Percentiles rank a stretch among this genome's conserved stretches.
Evolutionary conservation across 2,888 invertebrate species (phyloP).

Genomic region (Lepeophtheirus nordmannii): DNA sequence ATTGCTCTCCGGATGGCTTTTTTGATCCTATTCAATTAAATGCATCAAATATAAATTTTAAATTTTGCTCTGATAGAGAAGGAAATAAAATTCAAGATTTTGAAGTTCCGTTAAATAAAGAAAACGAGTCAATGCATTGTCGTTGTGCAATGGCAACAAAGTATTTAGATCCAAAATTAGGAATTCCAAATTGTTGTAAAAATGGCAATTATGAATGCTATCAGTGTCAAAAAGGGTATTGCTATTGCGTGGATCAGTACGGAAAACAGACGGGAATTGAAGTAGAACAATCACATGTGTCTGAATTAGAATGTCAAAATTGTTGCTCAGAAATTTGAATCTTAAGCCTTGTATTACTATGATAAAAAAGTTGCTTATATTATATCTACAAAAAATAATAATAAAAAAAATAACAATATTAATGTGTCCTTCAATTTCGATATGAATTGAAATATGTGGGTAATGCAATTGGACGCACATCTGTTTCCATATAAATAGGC

Average conservation of each 20-base stretch:
- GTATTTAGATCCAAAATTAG: not conserved
- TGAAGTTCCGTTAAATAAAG: not conserved
- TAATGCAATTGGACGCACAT: not conserved
- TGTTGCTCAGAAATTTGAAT: not conserved
- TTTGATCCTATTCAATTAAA: constrained; percentile 7
- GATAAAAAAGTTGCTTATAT: not conserved
- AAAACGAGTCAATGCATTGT: constrained; percentile 3
- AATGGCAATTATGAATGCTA: constrained; percentile 6
- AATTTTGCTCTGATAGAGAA: constrained; percentile 10
- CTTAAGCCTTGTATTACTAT: not conserved
- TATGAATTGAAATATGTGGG: not conserved
- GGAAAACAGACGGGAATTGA: constrained; percentile 6
- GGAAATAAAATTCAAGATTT: constrained; percentile 10
- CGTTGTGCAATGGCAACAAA: constrained; percentile 6
- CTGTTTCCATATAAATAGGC: not conserved
- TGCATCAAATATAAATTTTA: not conserved
- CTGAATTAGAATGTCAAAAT: not conserved
- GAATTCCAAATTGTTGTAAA: not conserved
- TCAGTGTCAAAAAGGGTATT: constrained; percentile 8
- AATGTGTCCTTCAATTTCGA: not conserved
- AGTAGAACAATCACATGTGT: not conserved
- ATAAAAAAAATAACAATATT: not conserved
- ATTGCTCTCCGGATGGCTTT: constrained; percentile 8
- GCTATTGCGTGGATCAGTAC: constrained; percentile 11
- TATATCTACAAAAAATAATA: not conserved